Evolutionary conservation across 1,140 invertebrate species (phyloP).

Genomic region (Magallana gigas): DNA sequence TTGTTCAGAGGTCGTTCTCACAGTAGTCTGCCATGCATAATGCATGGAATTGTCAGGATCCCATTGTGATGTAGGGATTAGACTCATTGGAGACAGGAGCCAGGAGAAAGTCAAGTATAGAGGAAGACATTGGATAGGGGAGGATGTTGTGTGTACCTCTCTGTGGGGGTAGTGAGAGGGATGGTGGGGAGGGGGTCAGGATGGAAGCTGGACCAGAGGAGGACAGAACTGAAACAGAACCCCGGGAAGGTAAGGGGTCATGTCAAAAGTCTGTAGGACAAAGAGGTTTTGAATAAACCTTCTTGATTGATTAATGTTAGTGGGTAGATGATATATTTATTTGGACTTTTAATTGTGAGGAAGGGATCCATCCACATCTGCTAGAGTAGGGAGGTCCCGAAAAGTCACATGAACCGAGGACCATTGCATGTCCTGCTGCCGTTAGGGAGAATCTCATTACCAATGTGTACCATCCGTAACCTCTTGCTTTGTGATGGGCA

Average conservation of each 20-base stretch:
- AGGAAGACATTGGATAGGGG: background rate
- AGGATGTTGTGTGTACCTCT: background rate
- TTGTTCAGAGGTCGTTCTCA: background rate
- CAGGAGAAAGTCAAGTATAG: background rate
- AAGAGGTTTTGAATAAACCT: too few species aligned
- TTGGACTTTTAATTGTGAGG: background rate
- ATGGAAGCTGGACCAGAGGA: background rate
- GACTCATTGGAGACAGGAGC: background rate
- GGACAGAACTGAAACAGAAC: background rate
- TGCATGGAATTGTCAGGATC: slow-evolving; percentile 8
- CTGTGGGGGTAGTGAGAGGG: background rate
- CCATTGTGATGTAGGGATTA: slow-evolving; percentile 1
- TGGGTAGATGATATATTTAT: background rate
- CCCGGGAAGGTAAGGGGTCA: slow-evolving; percentile 17
- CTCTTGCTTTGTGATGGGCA: background rate
- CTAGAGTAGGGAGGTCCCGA: background rate
- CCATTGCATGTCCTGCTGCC: background rate
- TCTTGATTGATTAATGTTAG: too few species aligned
- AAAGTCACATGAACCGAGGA: background rate
- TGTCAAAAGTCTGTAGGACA: too few species aligned
- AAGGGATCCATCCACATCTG: background rate
- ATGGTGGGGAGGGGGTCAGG: background rate
- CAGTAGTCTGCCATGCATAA: slow-evolving; percentile 6
- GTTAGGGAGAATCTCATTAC: background rate
- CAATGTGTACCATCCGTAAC: background rate